Conservation (phyloP, 2,888 invertebrate species). For the Diaperis boleti region DNA sequence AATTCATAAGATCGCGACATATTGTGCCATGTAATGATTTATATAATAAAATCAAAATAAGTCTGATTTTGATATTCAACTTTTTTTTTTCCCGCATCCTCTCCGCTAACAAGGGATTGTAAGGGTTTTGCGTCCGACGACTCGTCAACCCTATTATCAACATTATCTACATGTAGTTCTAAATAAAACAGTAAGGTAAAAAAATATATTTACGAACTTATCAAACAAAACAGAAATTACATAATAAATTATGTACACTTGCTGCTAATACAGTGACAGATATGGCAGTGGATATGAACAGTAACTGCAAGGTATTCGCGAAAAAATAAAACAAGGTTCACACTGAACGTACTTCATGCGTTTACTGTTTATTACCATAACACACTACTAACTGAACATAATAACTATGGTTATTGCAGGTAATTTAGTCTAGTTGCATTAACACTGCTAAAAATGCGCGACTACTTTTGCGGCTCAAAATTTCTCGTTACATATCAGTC, state of each 20-base stretch:
- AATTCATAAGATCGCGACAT: conserved; percentile 33
- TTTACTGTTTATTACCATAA: background rate
- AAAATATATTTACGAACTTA: conserved; percentile 43
- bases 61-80: no score
- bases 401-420: background rate
- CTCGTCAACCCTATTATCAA: no score
- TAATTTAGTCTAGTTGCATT: background rate
- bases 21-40: conserved; percentile 36
- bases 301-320: conserved; percentile 8
- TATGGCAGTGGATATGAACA: conserved; percentile 41
- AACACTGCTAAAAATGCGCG: background rate
- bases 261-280: conserved; percentile 19
- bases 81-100: no score
- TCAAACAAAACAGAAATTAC: conserved; percentile 35
- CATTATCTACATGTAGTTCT: no score
- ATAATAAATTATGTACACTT: conserved; percentile 31
- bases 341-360: background rate
- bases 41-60: conserved; percentile 9
- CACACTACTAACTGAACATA: background rate
- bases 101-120: no score
- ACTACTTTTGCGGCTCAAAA: background rate
- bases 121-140: no score
- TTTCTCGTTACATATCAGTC: background rate
- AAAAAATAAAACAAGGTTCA: background rate
- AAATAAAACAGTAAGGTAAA: conserved; percentile 29